Base-by-base conservation (phyloP, 2,888 invertebrate species). In the Idaea straminata region DNA sequence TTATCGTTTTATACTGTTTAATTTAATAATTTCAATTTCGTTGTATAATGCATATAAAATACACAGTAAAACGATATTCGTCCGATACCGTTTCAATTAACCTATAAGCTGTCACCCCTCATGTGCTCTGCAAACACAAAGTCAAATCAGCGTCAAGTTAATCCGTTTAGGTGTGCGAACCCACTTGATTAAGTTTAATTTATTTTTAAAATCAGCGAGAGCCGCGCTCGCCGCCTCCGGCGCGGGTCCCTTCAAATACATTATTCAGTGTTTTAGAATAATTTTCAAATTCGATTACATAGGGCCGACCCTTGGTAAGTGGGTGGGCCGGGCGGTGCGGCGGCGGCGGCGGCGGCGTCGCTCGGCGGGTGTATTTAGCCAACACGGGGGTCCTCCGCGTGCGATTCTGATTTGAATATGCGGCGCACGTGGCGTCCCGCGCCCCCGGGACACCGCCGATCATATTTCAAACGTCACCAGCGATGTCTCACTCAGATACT, bases 251-350 rank as follows among this genome's bases (percentile, higher is more conserved):
- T 89, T 78, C 86, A 87, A 89, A 92, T 92, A 92, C 92, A 92
- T 92, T 92, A 92, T 92, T 92, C 92, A 92, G 92, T 92, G 92
- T 92, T 92, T 92, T 92, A 92, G 92, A 92, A 92, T 92, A 92
- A 92, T 92, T 92, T 92, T 92, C 92, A 92, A 92, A 92, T 92
- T 92, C 92, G 92, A 92, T 92, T 92, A 92, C 92, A 92, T 92
- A 92, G 92, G 91, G 86, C 89, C 90, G 91, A 91, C 91, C 90
- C 89, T 91, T 85, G 83, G 91, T 90, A 89, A 92, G 92, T 87
- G 88, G 88, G 88, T 87, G 88, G 88, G 88, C 84, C 83, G 88
- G 86, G 86, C 85, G 83, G 78, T 67, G 76, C 77, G 78, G 25
- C 25, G 25, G 13, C 25, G 6, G 13, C 25, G 6, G 67, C 79